Base-by-base conservation (phyloP, 2,888 invertebrate species). In the Coecobrya sp. region DNA sequence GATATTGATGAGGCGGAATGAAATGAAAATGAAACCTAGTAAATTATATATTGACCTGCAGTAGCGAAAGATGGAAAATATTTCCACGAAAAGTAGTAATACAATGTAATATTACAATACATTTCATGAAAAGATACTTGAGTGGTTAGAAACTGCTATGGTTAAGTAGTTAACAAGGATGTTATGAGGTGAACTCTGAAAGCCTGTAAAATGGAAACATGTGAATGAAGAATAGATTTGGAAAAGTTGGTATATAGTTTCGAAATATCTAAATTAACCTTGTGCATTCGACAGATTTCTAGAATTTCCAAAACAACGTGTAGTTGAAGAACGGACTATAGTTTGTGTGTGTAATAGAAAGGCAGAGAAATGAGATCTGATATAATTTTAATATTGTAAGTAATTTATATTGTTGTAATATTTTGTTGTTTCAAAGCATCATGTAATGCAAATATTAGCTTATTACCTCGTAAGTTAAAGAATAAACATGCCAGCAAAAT, bases 1-100 rank as follows among this genome's bases (percentile, higher is more conserved):
- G 68, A 68, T 68, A 68, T 30, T 68, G 68, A 68, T 30, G 68
- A 16, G 68, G 30, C 30, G 3, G 36, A 68, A 68, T 68, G 65
- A 59, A 22, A 19, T 19, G 59, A 59, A 36, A 68, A 68, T 68
- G 68, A 27, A 68, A 68, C 16, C n/a, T 68, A 13, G 68, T 65
- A 65, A 65, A 65, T 59, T 59, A 59, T 59, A 5, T 68, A 13
- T 68, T 36, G 16, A 16, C 36, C 3, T 3, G n/a, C 5, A 13
- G 13, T 10, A 68, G 36, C n/a, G n/a, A 30, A 68, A 68, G 68
- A 68, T 68, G 68, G 27, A 36, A 36, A 16, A 68, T 42, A 10
- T 42, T 7, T 49, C 13, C 49, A 13, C 1, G 49, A 49, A 49
- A 4, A 36, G 36, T 36, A 36, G 36, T 7, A n/a, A n/a, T n/a